Evolutionary conservation across 2,888 invertebrate genomes (phyloP), one percentile per base, ranked within the genome.

Genomic region (Dynastes maya): DNA sequence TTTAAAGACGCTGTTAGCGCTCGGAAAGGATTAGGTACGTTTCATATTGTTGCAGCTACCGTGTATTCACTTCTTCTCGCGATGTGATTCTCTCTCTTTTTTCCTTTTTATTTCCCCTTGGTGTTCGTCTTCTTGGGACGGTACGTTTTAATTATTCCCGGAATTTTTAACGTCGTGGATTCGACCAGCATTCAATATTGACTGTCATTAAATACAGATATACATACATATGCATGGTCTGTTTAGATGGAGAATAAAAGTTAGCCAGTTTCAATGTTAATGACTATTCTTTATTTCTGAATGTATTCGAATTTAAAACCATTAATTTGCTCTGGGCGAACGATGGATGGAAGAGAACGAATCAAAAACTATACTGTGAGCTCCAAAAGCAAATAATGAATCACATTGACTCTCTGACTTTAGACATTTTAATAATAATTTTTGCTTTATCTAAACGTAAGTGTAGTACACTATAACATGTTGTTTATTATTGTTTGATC

Each of bases 1-100:
- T 61, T 74, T 74, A 74, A 74, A 74, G 72, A 74, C 61, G 72
- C 72, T 40, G 72, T 74, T 74, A 74, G 37, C 61, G 72, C 29
- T 45, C 40, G 61, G 61, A 45, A 29, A 74, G 55, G 61, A 61
- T 74, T 74, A 40, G 45, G 32, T 74, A 40, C 45, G 32, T 74
- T 74, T 74, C 27, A 61, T 32, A 61, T 61, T 61, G 58, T 49
- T 61, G 16, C 45, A 61, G 72, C 72, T 74, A 74, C 72, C 72
- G 72, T 37, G 32, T 74, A 61, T 61, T 74, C 72, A 40, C 27
- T 74, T 74, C 72, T 45, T 74, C 49, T 61, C 22, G 49, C 49
- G 68, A 68, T 45, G 16, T 65, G 40, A 37, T 22, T 40, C 40
- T 40, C 65, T n/a, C n/a, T 29, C 11, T 8, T 45, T 45, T 45